Evolutionary conservation across 2,888 invertebrate species (phyloP), one percentile per base, ranked within the genome.

Genomic region (Synergus umbraculus): DNA sequence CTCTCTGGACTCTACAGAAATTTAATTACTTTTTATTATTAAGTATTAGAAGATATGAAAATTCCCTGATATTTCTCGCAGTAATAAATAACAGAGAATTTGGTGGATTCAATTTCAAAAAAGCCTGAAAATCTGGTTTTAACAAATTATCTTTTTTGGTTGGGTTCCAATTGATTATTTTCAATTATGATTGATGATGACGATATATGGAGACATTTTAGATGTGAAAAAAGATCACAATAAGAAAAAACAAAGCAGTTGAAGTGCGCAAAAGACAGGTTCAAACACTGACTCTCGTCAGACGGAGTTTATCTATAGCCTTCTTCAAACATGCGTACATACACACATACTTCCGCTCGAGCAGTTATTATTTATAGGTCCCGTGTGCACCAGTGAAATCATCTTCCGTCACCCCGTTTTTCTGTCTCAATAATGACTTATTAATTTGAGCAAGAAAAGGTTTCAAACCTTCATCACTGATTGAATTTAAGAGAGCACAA

Each of bases 301-400:
- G 78, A 78, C 69, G 49, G 78, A 76, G 78, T 82, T 80, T 82
- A 82, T 82, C 82, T 82, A 78, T 82, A 82, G 82, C 78, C 78
- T 73, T 29, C 46, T 37, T 37, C 69, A 69, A 69, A 73, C 69
- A 73, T 73, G 15, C 18, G n/a, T 44, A 67, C 44, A 67, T 13
- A 65, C 37, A 80, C 81, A 79, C 80, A 77, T 80, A 80, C 46
- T 69, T 80, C 49, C 73, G 65, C 69, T 54, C 67, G 44, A 67
- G 67, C 67, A 78, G 78, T 78, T 82, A 78, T 82, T 82, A 82
- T 82, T 82, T 82, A 82, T 82, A 82, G 80, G 29, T 43, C 54
- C 78, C 78, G 69, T 54, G 29, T 78, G 29, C 46, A 73, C 58
- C 46, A 69, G 76, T 41, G 49, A 54, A 73, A 73, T 73, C 69